phyloP scores from a whole-genome alignment of 1,140 invertebrate species.

The Drosophila ananassae region DNA sequence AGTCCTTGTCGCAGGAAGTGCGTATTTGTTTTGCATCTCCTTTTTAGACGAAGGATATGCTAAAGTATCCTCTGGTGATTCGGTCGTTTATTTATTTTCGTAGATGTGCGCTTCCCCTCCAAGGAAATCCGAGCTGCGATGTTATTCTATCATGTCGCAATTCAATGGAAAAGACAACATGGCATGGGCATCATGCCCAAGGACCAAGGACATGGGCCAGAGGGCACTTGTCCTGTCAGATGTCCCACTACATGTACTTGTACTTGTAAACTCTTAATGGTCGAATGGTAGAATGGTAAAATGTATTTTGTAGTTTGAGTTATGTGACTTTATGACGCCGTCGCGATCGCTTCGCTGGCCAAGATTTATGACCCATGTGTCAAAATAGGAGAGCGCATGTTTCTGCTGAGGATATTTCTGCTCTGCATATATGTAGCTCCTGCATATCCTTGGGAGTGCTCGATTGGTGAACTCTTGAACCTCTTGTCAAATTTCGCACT shows the following conservation, averaged over 20 bases:
- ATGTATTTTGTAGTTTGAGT: conserved; percentile 36
- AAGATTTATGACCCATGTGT: conserved; percentile 77
- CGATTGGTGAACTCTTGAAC: not conserved
- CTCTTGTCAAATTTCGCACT: conserved; percentile 72
- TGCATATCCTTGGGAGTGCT: not conserved
- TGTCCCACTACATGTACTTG: conserved; percentile 18
- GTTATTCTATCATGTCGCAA: conserved; percentile 81
- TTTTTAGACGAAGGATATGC: conserved; percentile 14
- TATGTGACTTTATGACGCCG: conserved; percentile 74
- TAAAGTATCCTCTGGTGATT: conserved; percentile 19
- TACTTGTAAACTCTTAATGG: conserved; percentile 6
- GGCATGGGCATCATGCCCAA: conserved; percentile 1
- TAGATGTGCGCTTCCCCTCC: conserved; percentile 32
- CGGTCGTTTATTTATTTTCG: conserved; percentile 70
- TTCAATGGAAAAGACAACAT: conserved; percentile 60
- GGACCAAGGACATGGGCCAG: conserved; percentile 26
- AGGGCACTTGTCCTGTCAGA: conserved; percentile 44
- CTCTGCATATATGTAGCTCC: not conserved
- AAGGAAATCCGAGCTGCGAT: conserved; percentile 72
- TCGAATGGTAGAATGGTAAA: conserved; percentile 5
- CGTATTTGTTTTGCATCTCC: conserved; percentile 76
- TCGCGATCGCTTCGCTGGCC: conserved; percentile 39
- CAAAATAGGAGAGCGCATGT: conserved; percentile 70
- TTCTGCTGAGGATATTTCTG: conserved; percentile 17
- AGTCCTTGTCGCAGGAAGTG: conserved; percentile 66